Evolutionary conservation across 2,797 vertebrate genomes (phyloP), one percentile per base, ranked within the genome.

Genomic region (Tarsius wallacei): DNA sequence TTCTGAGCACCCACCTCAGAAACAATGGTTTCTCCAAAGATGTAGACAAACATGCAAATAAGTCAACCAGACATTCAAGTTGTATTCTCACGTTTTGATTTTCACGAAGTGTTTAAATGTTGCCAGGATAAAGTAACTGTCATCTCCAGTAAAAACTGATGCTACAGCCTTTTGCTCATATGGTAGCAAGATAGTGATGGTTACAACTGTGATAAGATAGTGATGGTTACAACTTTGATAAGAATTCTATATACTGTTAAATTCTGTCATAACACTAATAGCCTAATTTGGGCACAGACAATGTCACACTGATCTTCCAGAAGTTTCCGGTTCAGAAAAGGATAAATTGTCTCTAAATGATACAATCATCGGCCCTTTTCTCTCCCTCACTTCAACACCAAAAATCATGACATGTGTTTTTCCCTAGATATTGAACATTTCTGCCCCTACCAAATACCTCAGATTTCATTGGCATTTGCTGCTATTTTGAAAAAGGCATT

Each of bases 401-500:
- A 53, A 83, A 17, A 90, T 53, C 36, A 55, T 24, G 31, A 49
- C 19, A 22, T 83, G 57, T 19, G 53, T 36, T 68, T 73, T 73
- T 5, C 13, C 7, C 21, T 77, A 80, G 47, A 28, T 82, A 33
- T 80, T 91, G 78, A 91, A 82, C 28, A 84, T 42, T 17, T 53
- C 24, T 66, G 31, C 4, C 24, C 24, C n/a, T 42, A 33, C 24
- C 24, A 68, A 83, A 84, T 36, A 82, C 26, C 8, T 93, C 21
- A 13, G 59, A 42, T 51, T 78, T 85, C 31, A 47, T 2, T 82
- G 53, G 5, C 26, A 84, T 94, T 90, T 94, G 12, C 74, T 91
- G 68, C 57, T 78, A 13, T 10, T 70, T 15, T 95, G 42, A 91
- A 80, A 59, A 55, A 88, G 76, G 26, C 66, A 73, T 84, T 96